A percentile compares a stretch with the other conserved stretches of the same genome.
These are phyloP conservation scores for Synanthedon vespiformis DNA, from an alignment of 2,888 invertebrate genomes.

Conservation along the genomic window DNA sequence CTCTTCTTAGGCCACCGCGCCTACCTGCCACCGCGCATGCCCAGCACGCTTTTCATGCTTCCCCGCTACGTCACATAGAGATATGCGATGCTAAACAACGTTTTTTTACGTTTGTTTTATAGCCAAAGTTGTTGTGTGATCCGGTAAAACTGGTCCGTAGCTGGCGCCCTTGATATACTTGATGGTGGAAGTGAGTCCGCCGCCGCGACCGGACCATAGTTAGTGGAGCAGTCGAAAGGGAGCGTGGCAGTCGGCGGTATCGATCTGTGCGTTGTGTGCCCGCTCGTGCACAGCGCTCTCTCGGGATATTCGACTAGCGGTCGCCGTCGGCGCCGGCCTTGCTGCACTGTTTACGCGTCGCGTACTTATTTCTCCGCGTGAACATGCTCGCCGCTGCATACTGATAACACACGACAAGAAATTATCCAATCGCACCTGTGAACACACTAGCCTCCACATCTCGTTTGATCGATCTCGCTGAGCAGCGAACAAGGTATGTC, in stretches of 20 bases:
- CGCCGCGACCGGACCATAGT: constrained; percentile 22
- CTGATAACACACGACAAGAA: constrained; percentile 49
- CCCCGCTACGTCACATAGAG: constrained; percentile 49
- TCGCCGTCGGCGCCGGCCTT: constrained; percentile 67
- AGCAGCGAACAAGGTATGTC: constrained; percentile 24
- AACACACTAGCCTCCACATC: constrained; percentile 15
- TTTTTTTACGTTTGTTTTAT: constrained; percentile 20
- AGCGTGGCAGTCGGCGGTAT: constrained; percentile 56
- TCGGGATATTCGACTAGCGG: constrained; percentile 60
- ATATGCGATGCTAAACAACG: constrained; percentile 40
- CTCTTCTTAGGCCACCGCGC: constrained; percentile 34
- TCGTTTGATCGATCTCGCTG: constrained; percentile 25
- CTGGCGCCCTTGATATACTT: constrained; percentile 12
- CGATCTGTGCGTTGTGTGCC: constrained; percentile 53
- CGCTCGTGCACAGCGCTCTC: constrained; percentile 56
- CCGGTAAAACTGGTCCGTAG: constrained; percentile 25
- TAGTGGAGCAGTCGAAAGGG: constrained; percentile 39
- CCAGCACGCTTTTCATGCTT: constrained; percentile 37
- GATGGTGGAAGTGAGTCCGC: constrained; percentile 18
- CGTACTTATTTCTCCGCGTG: constrained; percentile 49
- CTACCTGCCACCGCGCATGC: constrained; percentile 58
- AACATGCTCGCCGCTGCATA: constrained; percentile 52
- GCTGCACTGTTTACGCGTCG: constrained; percentile 57
- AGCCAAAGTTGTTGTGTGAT: constrained; percentile 26
- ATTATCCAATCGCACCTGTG: constrained; percentile 26